Conservation (phyloP, 2,797 vertebrate species). For the Periophthalmus magnuspinnatus region DNA sequence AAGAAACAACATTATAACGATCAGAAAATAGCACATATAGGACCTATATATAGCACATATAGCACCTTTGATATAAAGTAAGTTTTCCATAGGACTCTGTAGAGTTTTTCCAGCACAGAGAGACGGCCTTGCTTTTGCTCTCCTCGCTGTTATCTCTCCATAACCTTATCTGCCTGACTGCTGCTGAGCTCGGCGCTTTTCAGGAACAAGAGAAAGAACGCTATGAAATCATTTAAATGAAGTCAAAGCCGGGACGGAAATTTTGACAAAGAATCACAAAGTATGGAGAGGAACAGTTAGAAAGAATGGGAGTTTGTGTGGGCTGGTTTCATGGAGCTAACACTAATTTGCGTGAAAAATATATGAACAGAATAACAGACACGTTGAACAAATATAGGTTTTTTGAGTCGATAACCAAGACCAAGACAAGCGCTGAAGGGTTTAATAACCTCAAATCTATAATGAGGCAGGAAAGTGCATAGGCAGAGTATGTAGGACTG, state of each 20-base stretch:
- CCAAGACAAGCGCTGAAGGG: too few relatives aligned
- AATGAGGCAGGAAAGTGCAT: too few relatives aligned
- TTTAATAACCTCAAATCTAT: too few relatives aligned
- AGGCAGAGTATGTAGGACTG: too few relatives aligned
- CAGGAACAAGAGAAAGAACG: conserved; percentile 41
- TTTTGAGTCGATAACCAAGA: too few relatives aligned
- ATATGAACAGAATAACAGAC: neutral
- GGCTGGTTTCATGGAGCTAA: neutral
- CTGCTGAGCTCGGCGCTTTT: conserved; percentile 59
- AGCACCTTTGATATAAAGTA: neutral
- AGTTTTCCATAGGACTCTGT: neutral
- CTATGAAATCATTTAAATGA: conserved; percentile 52
- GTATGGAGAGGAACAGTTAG: neutral
- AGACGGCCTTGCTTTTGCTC: conserved; percentile 26
- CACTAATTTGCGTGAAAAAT: neutral
- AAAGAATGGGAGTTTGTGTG: neutral
- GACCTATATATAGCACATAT: too few relatives aligned
- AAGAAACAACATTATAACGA: too few relatives aligned
- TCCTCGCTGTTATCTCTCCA: conserved; percentile 52
- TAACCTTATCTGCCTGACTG: conserved; percentile 53
- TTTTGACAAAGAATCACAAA: conserved; percentile 11
- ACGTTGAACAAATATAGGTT: too few relatives aligned
- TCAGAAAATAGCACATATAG: too few relatives aligned
- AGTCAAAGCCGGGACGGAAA: conserved; percentile 42
- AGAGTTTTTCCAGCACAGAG: neutral